These are phyloP conservation scores for Sarcophaga peregrina DNA, from an alignment of 1,140 invertebrate species.

Conservation along the genomic window DNA sequence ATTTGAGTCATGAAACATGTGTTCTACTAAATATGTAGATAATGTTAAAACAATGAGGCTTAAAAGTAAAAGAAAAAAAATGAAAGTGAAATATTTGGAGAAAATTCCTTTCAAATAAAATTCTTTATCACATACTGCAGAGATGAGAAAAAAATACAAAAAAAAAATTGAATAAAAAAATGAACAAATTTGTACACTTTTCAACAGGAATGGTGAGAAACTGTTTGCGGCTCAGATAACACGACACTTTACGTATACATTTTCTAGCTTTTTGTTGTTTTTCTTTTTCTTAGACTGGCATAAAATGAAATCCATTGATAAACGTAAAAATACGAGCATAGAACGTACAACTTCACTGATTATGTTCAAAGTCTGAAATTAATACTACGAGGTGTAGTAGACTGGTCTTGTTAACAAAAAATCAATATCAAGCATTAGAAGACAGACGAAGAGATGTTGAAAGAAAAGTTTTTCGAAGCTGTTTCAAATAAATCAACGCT, in stretches of 20 bases:
- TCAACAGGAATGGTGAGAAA: background rate
- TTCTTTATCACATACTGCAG: background rate
- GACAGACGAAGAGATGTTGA: background rate
- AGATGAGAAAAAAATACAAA: background rate
- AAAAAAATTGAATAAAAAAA: too few species aligned
- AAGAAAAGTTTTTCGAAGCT: background rate
- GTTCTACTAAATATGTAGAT: background rate
- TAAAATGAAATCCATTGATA: constrained; percentile 24
- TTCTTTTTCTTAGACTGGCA: background rate
- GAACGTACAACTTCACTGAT: background rate
- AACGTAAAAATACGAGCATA: constrained; percentile 26
- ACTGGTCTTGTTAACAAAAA: background rate
- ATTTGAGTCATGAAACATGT: background rate
- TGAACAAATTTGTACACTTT: too few species aligned
- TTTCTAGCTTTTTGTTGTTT: background rate
- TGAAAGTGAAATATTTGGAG: background rate
- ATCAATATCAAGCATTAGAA: background rate
- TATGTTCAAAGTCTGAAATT: too few species aligned
- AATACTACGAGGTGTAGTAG: too few species aligned
- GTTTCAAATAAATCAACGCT: background rate
- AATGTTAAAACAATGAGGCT: background rate
- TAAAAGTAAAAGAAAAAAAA: background rate
- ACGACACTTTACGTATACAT: background rate
- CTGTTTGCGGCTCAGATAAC: background rate
- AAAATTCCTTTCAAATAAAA: background rate